Conservation (phyloP, 2,888 invertebrate species). For the Leptura quadrifasciata region DNA sequence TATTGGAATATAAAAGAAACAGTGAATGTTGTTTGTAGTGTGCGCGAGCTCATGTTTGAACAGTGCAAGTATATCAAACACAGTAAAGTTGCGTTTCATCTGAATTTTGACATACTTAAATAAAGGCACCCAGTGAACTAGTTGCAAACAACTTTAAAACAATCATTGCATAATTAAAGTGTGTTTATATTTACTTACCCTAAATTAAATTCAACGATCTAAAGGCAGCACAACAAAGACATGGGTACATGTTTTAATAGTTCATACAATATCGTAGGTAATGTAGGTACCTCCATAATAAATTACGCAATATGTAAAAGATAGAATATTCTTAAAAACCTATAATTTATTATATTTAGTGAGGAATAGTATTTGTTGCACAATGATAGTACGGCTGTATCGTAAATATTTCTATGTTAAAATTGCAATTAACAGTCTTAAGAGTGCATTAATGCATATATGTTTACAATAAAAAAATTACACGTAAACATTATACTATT, state of each 20-base stretch:
- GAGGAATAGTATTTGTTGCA: no score
- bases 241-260: neutral
- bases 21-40: slow-evolving; percentile 21
- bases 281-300: neutral
- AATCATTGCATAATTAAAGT: slow-evolving; percentile 34
- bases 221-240: neutral
- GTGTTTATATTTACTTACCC: slow-evolving; percentile 43
- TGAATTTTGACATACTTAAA: slow-evolving; percentile 43
- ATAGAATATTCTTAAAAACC: no score
- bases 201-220: slow-evolving; percentile 23
- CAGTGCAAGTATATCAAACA: slow-evolving; percentile 8
- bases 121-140: slow-evolving; percentile 34
- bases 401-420: no score
- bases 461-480: no score
- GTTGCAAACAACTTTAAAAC: slow-evolving; percentile 40
- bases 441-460: no score
- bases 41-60: slow-evolving; percentile 27
- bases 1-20: neutral
- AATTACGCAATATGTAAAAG: no score
- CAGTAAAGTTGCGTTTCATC: slow-evolving; percentile 33
- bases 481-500: no score
- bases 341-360: no score
- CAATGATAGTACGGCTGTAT: no score
- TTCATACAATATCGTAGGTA: neutral
- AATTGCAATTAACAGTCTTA: no score